phyloP scores from a whole-genome alignment of 2,797 vertebrate genomes.

The Lacerta viridis region DNA sequence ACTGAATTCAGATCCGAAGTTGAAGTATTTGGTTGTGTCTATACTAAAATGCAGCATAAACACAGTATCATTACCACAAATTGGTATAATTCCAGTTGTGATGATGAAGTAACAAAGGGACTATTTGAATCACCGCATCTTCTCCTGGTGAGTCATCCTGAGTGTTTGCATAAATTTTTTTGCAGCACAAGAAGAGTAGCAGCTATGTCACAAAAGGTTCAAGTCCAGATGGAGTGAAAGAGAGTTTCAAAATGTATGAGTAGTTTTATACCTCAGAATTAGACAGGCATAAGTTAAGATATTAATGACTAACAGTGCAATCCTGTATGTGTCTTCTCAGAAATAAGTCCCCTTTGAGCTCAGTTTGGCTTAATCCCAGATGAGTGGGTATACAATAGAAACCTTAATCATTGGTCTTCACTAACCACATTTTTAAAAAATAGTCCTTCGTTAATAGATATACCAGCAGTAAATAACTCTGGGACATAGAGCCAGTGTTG shows the following conservation, averaged over 20 bases:
- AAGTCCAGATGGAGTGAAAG: neutral
- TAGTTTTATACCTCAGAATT: neutral
- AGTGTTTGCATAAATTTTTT: neutral
- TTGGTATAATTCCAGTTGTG: slow-evolving; percentile 37
- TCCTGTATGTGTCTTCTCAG: neutral
- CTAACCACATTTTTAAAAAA: neutral
- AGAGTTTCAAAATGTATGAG: slow-evolving; percentile 8
- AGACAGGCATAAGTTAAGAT: neutral
- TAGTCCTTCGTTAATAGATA: neutral
- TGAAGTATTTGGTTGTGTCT: slow-evolving; percentile 20
- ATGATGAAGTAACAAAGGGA: slow-evolving; percentile 17
- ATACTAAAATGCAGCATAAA: slow-evolving; percentile 25
- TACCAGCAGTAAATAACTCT: neutral
- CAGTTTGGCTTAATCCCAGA: neutral
- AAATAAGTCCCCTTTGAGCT: neutral
- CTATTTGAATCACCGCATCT: slow-evolving; percentile 26
- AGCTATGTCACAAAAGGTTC: neutral
- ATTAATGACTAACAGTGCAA: neutral
- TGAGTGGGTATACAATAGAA: neutral
- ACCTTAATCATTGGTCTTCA: neutral
- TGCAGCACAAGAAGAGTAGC: neutral
- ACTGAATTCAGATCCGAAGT: neutral
- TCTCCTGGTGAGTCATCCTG: slow-evolving; percentile 28
- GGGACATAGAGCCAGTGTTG: too few species aligned
- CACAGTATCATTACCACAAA: slow-evolving; percentile 41